These are phyloP conservation scores for Rhipidura dahli DNA, from an alignment of 2,113 vertebrate genomes.

Conservation along the genomic window DNA sequence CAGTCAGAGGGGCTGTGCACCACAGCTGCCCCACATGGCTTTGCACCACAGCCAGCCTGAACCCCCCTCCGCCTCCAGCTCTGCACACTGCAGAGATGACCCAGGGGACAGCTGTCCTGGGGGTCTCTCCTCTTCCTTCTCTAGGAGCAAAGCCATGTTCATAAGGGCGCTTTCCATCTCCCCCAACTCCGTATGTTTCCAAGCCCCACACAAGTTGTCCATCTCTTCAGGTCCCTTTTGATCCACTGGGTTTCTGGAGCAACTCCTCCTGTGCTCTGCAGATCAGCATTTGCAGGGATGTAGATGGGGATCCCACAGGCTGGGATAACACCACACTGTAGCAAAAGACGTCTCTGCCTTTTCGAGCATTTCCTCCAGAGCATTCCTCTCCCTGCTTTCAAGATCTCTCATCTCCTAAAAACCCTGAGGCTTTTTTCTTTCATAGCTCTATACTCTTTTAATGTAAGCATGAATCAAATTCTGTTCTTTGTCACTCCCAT, in stretches of 20 bases:
- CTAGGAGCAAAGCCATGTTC: neutral
- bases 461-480: neutral
- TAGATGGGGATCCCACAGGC: neutral
- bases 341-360: neutral
- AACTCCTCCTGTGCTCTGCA: neutral
- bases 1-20: neutral
- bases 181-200: neutral
- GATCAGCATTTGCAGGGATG: accelerated
- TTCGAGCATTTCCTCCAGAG: neutral
- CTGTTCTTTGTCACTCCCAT: neutral
- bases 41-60: accelerated
- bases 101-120: neutral
- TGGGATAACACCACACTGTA: neutral
- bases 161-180: neutral
- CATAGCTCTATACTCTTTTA: neutral
- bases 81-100: accelerated
- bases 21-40: accelerated
- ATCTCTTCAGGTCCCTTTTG: neutral
- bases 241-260: accelerated
- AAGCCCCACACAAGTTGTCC: accelerated
- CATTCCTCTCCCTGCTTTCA: neutral
- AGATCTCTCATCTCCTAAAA: slow-evolving; percentile 7
- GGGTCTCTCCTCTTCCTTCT: neutral
- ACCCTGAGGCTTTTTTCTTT: neutral
- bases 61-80: neutral